Evolutionary conservation across 2,888 invertebrate species (phyloP).

Genomic region (Epistrophe grossulariae): DNA sequence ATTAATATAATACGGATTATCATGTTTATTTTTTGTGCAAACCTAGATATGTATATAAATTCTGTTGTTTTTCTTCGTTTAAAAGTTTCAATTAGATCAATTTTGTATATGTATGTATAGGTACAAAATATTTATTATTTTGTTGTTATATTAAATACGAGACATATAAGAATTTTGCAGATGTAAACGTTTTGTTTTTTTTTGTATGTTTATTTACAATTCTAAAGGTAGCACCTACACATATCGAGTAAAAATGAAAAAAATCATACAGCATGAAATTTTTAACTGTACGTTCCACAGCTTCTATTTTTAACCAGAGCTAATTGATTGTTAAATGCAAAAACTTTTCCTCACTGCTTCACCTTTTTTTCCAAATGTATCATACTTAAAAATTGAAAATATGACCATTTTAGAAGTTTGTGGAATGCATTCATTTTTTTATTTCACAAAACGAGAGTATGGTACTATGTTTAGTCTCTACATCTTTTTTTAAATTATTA

Average conservation of each 20-base stretch:
- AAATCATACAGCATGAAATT: neutral
- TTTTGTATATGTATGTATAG: neutral
- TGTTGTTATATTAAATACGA: neutral
- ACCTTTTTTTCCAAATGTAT: too few species aligned
- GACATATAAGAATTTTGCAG: neutral
- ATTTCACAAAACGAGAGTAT: neutral
- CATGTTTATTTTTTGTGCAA: neutral
- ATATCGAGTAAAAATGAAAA: neutral
- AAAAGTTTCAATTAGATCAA: neutral
- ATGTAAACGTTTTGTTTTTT: neutral
- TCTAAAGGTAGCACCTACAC: too few species aligned
- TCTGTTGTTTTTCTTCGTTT: neutral
- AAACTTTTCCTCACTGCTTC: too few species aligned
- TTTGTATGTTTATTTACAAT: too few species aligned
- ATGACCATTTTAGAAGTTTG: neutral
- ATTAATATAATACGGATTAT: slow-evolving; percentile 12
- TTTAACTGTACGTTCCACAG: neutral
- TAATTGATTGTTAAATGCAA: too few species aligned
- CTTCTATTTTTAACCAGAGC: too few species aligned
- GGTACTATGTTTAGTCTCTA: too few species aligned
- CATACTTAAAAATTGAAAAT: neutral
- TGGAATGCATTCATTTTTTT: neutral
- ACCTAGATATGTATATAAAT: neutral
- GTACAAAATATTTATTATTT: neutral
- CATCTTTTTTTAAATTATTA: too few species aligned